Percentiles rank a stretch among this genome's conserved stretches.
Evolutionary conservation across 2,113 vertebrate genomes (phyloP).

Genomic region (Trogon surrucura): DNA sequence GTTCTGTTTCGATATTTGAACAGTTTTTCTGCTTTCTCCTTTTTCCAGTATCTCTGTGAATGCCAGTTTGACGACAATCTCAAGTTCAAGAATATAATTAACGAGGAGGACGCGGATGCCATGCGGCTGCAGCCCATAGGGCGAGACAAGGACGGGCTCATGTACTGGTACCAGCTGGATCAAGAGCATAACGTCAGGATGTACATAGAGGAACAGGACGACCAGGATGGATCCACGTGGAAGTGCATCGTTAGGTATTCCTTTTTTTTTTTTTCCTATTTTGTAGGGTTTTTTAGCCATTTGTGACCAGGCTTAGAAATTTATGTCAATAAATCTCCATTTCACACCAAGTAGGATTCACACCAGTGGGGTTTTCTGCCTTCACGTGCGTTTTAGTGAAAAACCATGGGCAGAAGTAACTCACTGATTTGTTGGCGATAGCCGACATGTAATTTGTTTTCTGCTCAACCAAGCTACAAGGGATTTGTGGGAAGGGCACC

Average conservation of each 20-base stretch:
- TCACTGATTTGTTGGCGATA: not conserved
- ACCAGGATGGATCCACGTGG: slow-evolving; percentile 93
- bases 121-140: slow-evolving; percentile 97
- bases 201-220: slow-evolving; percentile 98
- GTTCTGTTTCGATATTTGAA: too few relatives aligned
- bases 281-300: not conserved
- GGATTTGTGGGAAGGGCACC: not conserved
- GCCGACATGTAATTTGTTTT: not conserved
- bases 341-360: not conserved
- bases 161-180: slow-evolving; percentile 98
- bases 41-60: slow-evolving; percentile 92
- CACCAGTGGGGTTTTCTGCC: not conserved
- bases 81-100: slow-evolving; percentile 94
- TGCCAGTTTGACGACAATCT: slow-evolving; percentile 99
- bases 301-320: not conserved
- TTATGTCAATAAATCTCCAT: not conserved
- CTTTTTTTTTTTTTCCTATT: not conserved
- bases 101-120: slow-evolving; percentile 93
- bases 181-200: slow-evolving; percentile 95
- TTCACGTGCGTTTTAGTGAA: not conserved
- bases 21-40: too few relatives aligned
- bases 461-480: not conserved
- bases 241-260: slow-evolving; percentile 94
- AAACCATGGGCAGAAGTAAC: not conserved
- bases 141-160: slow-evolving; percentile 89